These are phyloP conservation scores for Neotoxoptera formosana DNA, from an alignment of 1,140 invertebrate genomes.

Conservation along the genomic window DNA sequence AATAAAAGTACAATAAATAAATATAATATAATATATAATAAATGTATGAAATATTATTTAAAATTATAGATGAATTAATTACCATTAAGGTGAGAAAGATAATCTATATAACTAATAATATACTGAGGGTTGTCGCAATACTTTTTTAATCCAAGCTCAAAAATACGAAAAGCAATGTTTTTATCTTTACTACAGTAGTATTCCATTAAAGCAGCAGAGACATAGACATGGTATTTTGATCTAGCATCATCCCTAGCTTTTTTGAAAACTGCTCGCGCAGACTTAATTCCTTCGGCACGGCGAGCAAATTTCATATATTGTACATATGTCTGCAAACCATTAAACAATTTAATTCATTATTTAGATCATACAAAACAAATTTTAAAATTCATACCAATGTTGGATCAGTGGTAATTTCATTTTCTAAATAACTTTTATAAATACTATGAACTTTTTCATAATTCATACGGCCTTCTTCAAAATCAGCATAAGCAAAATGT, in stretches of 20 bases:
- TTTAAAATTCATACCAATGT: conserved; percentile 77
- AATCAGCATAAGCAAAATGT: conserved; percentile 98
- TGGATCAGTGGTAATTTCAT: conserved; percentile 85
- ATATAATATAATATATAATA: too few relatives aligned
- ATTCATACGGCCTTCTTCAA: conserved; percentile 95
- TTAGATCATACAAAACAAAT: background rate
- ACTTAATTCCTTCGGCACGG: conserved; percentile 96
- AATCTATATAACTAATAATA: conserved; percentile 95
- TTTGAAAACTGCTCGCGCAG: conserved; percentile 94
- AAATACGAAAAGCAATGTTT: conserved; percentile 97
- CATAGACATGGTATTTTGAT: conserved; percentile 69
- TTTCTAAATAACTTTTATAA: conserved; percentile 90
- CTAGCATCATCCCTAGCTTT: conserved; percentile 89
- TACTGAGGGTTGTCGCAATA: conserved; percentile 95
- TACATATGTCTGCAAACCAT: conserved; percentile 81
- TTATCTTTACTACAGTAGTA: conserved; percentile 99
- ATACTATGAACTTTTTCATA: conserved; percentile 98
- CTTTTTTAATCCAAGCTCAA: conserved; percentile 97
- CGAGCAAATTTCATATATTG: conserved; percentile 99
- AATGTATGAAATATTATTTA: background rate
- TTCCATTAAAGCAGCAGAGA: conserved; percentile 97
- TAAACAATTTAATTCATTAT: background rate
- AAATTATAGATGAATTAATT: conserved; percentile 62
- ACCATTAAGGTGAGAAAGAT: conserved; percentile 97
- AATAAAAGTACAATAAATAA: conserved; percentile 58